phyloP scores from a whole-genome alignment of 2,113 vertebrate genomes.

The Pterophyllum scalare region DNA sequence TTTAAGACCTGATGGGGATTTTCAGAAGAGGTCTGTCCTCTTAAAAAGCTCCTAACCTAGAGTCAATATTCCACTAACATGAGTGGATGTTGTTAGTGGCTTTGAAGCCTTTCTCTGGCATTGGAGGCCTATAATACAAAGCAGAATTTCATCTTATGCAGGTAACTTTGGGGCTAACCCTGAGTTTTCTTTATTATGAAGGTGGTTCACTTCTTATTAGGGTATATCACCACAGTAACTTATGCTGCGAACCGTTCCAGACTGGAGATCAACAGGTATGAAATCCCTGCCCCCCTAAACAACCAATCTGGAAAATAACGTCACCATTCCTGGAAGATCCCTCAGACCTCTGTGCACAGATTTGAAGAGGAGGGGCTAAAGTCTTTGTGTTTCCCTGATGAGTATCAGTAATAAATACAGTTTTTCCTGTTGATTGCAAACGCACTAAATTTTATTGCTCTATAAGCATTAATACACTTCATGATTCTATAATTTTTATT shows the following conservation, averaged over 20 bases:
- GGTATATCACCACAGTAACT: not conserved
- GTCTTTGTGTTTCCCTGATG: not conserved
- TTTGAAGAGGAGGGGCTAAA: not conserved
- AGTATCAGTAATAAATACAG: not conserved
- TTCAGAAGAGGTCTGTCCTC: no score
- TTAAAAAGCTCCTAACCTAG: no score
- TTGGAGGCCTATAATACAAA: no score
- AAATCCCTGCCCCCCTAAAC: accelerated
- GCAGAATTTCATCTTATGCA: no score
- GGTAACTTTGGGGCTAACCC: no score
- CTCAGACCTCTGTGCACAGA: not conserved
- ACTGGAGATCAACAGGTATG: not conserved
- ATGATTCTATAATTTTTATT: not conserved
- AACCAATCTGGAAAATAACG: not conserved
- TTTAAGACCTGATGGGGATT: no score
- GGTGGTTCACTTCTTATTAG: not conserved
- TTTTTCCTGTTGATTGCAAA: not conserved
- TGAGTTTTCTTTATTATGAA: no score
- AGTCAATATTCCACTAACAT: no score
- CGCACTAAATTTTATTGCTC: not conserved
- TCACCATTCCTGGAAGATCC: not conserved
- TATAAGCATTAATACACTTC: not conserved
- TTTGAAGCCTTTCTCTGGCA: no score
- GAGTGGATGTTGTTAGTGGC: no score
- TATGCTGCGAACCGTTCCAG: not conserved